Evolutionary conservation across 1,140 invertebrate genomes (phyloP), one percentile per base, ranked within the genome.

Genomic region (Drosophila pachea): DNA sequence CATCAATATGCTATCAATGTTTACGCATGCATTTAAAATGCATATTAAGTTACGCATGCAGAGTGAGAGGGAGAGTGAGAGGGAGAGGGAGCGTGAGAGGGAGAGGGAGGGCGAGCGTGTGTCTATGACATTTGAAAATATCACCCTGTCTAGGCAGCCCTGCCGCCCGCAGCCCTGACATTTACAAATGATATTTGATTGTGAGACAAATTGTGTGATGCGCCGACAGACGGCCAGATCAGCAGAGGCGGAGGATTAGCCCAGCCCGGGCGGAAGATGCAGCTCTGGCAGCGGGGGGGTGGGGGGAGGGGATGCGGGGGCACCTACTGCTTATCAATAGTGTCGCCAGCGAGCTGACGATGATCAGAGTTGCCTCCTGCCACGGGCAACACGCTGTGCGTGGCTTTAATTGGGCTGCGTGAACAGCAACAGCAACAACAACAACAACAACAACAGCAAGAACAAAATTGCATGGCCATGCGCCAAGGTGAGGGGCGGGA

Each of bases 111-210:
- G 22, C 11, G 50, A 7, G 22, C 22, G 50, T 53, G 14, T 52
- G 16, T 52, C 49, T 52, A 52, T 35, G 11, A 16, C 7, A 7
- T 52, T 29, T 38, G 32, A 31, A 32, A 33, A 55, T 47, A 54
- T 58, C 49, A 60, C 56, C 68, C 68, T 47, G 68, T 36, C 55
- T 55, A 38, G 22, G 70, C 49, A 14, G 40, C 38, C 68, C 22
- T 22, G 22, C 53, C 58, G 64, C 81, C 76, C 73, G 74, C 81
- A 79, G 76, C 50, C 65, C 67, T 69, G 81, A 86, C 81, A 86
- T 86, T 81, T 72, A 86, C 81, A 86, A 86, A 86, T 86, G 82
- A 86, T 77, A 86, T 86, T 86, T 86, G 82, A 86, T 86, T 86
- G 77, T 76, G 76, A 86, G 81, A 86, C 81, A 86, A 86, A 86